These are phyloP conservation scores for Gymnocephalus cernua DNA, from an alignment of 2,113 vertebrate species.

Conservation along the genomic window DNA sequence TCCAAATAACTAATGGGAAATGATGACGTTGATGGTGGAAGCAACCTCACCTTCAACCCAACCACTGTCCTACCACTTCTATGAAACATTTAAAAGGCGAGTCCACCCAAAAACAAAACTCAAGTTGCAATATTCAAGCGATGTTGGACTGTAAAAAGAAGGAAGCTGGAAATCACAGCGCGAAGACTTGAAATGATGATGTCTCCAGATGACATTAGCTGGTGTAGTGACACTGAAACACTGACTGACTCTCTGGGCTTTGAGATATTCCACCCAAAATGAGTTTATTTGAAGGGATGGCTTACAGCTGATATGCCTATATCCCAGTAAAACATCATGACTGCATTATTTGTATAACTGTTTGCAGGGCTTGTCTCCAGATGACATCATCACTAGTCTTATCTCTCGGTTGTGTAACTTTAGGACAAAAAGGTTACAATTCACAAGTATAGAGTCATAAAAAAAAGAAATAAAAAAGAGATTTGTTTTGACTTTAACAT, in stretches of 20 bases:
- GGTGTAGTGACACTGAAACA: not conserved
- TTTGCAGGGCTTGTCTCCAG: slow-evolving; percentile 3
- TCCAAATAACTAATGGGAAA: slow-evolving; percentile 40
- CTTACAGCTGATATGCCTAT: not conserved
- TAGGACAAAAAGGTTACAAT: not conserved
- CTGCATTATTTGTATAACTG: not conserved
- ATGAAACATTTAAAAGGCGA: slow-evolving; percentile 10
- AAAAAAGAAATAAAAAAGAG: not conserved
- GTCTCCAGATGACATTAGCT: not conserved
- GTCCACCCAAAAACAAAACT: not conserved
- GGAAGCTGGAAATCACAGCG: not conserved
- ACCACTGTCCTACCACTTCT: not conserved
- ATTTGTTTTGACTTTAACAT: not conserved
- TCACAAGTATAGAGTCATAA: not conserved
- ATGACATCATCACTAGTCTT: slow-evolving; percentile 1
- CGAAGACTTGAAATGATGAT: not conserved
- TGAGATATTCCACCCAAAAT: not conserved
- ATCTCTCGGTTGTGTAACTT: not conserved
- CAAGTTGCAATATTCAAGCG: not conserved
- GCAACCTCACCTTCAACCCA: slow-evolving; percentile 21
- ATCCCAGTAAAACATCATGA: not conserved
- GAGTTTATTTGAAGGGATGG: not conserved
- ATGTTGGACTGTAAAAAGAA: not conserved
- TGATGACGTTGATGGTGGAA: slow-evolving; percentile 10
- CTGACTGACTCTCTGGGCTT: not conserved